Evolutionary conservation across 2,113 vertebrate genomes (phyloP), one percentile per base, ranked within the genome.

Genomic region (Clinocottus analis): DNA sequence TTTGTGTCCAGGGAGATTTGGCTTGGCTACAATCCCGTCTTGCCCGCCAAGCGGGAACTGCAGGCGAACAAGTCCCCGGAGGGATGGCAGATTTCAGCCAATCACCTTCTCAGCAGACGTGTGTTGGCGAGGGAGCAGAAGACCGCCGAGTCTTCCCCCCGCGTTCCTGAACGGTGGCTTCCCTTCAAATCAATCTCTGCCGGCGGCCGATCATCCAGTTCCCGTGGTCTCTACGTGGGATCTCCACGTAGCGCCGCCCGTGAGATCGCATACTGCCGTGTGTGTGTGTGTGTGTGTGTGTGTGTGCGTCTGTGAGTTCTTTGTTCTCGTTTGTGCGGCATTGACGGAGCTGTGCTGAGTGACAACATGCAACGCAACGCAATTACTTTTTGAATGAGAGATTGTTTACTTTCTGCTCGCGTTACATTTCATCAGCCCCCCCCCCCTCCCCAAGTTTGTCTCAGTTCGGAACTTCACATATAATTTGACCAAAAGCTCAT

Each of bases 401-500:
- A 23, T 23, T 25, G 11, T 53, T 11, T 5, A 53, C 12, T 53
- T 53, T 53, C n/a, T 53, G 31, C 27, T 6, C 2, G 2, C 2
- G n/a, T 9, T 47, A 49, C 33, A 27, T 23, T 56, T 19, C 25
- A 65, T 56, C 55, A 10, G 19, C 33, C 7, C 29, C 29, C 33
- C 7, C 29, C 29, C 55, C 33, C 56, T 19, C 19, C 9, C 21
- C 33, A 39, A 17, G 3, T 74, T 60, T 75, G 56, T 21, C 47
- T 37, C n/a, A 63, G 31, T 75, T 71, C 33, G 25, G 74, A 82
- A 76, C 55, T 65, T 85, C 11, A 60, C 25, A 43, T 39, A 56
- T 53, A 25, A 79, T 62, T 85, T 33, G 25, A 67, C 61, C 37
- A 63, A 65, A 62, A 68, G 58, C 72, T 69, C 2, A 55, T 70